Evolutionary conservation across 2,888 invertebrate genomes (phyloP), one percentile per base, ranked within the genome.

Genomic region (Cantharis flavilabris): DNA sequence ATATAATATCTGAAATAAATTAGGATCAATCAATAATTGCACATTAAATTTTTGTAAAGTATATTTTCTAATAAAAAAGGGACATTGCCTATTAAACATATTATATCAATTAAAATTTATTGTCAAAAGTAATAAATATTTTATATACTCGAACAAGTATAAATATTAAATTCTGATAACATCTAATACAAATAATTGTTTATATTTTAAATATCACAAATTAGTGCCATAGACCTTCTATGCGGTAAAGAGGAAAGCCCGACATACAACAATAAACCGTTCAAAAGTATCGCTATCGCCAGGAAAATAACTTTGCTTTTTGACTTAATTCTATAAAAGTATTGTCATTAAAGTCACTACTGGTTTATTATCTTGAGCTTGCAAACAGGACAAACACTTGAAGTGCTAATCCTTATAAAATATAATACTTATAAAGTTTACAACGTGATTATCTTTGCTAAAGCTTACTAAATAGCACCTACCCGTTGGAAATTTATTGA

Each of bases 381-480:
- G 62, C 75, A 75, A 72, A 72, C 75, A 72, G 77, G 77, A 77
- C 75, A 75, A 75, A 77, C 75, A 77, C 69, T 75, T 75, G 75
- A 75, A 75, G 75, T 77, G 75, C 70, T 74, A 63, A 74, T 23
- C 65, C 71, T 73, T 71, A 70, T 77, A 70, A 75, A 75, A 71
- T 72, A 74, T 75, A 65, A 49, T 49, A 49, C 49, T 49, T 49
- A 49, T 70, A 69, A 84, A 83, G 83, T 82, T 84, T 84, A 85
- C 84, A 82, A 83, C 82, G 80, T 86, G 86, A 85, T 85, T 86
- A 86, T 85, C 84, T 81, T 79, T 84, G 83, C 85, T 86, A 86
- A 85, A 86, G 85, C 86, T 85, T 84, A 49, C 85, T 76, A 85
- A 80, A 78, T 85, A 86, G 85, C 85, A 86, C 85, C 79, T 81